Evolutionary conservation across 2,888 invertebrate genomes (phyloP).

Genomic region (Melangyna quadrimaculata): DNA sequence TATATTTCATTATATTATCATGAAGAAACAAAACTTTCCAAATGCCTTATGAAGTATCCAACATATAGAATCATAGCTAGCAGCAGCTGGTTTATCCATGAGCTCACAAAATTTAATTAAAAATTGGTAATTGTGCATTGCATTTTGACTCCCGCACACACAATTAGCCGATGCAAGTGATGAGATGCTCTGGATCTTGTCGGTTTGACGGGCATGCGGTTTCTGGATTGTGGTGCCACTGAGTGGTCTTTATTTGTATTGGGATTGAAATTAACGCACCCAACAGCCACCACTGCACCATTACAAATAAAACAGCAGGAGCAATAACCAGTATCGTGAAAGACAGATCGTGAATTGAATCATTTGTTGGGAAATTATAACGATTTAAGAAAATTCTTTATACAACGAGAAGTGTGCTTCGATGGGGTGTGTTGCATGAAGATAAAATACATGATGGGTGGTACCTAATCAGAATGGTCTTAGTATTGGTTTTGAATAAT

Average conservation of each 20-base stretch:
- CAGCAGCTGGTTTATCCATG: constrained; percentile 48
- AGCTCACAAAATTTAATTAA: constrained; percentile 66
- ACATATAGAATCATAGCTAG: not conserved
- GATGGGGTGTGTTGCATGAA: constrained; percentile 21
- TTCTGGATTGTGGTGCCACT: constrained; percentile 34
- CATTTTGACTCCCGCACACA: constrained; percentile 63
- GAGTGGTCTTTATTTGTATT: constrained; percentile 37
- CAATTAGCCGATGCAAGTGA: constrained; percentile 30
- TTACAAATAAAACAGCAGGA: constrained; percentile 28
- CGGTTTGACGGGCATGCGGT: constrained; percentile 29
- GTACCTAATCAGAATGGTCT: constrained; percentile 8
- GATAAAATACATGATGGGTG: constrained; percentile 1
- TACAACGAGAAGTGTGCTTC: not conserved
- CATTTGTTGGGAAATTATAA: constrained; percentile 66
- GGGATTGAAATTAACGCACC: constrained; percentile 1
- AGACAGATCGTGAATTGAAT: constrained; percentile 63
- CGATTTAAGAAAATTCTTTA: constrained; percentile 45
- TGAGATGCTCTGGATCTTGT: constrained; percentile 36
- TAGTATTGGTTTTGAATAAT: constrained; percentile 15
- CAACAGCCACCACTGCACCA: not conserved
- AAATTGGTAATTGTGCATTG: constrained; percentile 64
- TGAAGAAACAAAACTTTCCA: not conserved
- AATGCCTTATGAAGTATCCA: not conserved
- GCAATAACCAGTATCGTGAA: constrained; percentile 50
- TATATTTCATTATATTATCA: not conserved